phyloP scores from a whole-genome alignment of 2,797 vertebrate species.

The Pangasius macronema region DNA sequence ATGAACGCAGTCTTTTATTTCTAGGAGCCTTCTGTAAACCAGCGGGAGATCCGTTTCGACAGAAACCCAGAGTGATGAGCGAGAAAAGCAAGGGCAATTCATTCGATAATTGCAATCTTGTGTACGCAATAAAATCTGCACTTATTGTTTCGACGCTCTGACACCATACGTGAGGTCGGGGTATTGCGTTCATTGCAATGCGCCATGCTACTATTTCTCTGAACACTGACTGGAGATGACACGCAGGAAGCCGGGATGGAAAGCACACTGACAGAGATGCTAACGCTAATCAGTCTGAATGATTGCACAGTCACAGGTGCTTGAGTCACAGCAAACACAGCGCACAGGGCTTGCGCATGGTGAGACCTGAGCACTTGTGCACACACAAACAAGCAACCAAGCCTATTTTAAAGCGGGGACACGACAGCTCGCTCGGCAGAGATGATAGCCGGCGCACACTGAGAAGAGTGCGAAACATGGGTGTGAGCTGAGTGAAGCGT shows the following conservation, averaged over 20 bases:
- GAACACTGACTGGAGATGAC: conserved; percentile 1
- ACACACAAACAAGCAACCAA: conserved; percentile 19
- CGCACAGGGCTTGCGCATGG: neutral
- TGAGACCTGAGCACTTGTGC: neutral
- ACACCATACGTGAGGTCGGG: neutral
- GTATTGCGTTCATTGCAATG: neutral
- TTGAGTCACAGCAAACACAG: neutral
- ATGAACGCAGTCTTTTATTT: conserved; percentile 10
- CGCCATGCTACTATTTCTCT: neutral
- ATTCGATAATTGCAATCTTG: neutral
- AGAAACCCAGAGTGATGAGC: neutral
- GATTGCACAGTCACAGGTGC: conserved; percentile 43
- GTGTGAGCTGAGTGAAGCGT: conserved; percentile 11
- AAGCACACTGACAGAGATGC: conserved; percentile 20
- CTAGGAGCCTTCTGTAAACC: neutral
- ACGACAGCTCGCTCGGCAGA: conserved; percentile 12
- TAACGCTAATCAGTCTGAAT: conserved; percentile 50
- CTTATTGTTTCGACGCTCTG: neutral
- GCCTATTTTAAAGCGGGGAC: conserved; percentile 19
- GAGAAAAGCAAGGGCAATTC: neutral
- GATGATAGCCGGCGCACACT: conserved; percentile 24
- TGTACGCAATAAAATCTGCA: conserved; percentile 13
- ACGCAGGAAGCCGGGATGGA: neutral
- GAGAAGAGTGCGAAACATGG: conserved; percentile 34
- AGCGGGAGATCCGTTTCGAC: neutral